Base-by-base conservation (phyloP, 2,113 vertebrate species). In the Aptenodytes forsteri region DNA sequence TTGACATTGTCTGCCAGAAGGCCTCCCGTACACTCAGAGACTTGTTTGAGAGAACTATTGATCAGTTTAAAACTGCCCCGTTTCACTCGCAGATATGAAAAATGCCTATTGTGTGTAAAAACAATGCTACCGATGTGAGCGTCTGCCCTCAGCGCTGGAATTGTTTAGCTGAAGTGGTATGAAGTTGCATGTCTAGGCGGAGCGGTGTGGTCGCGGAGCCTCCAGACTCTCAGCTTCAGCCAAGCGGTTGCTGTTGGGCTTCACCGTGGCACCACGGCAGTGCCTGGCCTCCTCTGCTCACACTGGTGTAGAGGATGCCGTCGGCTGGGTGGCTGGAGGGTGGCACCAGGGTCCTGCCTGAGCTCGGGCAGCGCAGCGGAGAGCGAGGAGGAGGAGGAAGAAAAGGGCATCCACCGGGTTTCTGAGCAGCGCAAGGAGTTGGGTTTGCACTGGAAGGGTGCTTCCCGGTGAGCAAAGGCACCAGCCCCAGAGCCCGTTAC, bases 191-290 rank as follows among this genome's bases (percentile, higher is more conserved):
- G 16, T 71, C 70, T 70, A 7, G 72, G 49, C 8, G 7, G 40
- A 22, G 67, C 1, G 0, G 0, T 5, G 44, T 3, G 17, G 23
- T 70, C 0, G 0, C 0, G 0, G 62, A 34, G 6, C 42, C 49
- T 46, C 36, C 1, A 2, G n/a, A 3, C 32, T 19, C 36, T 7
- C 3, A 2, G 42, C 54, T 65, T 27, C 0, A 3, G n/a, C 62
- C 2, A 2, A 30, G 38, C 1, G 0, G 3, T 15, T 47, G 56
- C 42, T 52, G 62, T 36, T n/a, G 76, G 77, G 72, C 46, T 70
- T 22, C 36, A 7, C 32, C 3, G 1, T 0, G 2, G 49, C 56
- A 21, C n/a, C 4, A 1, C 0, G 2, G 58, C 58, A 26, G 36
- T 9, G 34, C 54, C 16, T 2, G 26, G 40, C 13, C 44, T 42